Evolutionary conservation across 1,140 invertebrate species (phyloP).

Genomic region (Conopomorpha cramerella): DNA sequence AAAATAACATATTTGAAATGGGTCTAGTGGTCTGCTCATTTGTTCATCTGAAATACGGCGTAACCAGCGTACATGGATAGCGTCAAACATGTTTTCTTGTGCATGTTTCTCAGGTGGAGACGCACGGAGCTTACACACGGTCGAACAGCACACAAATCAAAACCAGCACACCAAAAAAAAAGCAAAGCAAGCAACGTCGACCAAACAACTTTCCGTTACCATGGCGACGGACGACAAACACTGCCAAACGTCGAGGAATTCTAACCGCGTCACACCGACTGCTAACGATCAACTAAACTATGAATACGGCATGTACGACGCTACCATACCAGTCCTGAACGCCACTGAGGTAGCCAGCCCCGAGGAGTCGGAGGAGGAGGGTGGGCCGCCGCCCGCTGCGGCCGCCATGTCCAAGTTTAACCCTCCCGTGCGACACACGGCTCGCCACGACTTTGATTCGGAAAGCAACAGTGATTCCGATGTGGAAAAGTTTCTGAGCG

Average conservation of each 20-base stretch:
- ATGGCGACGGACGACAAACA: conserved; percentile 45
- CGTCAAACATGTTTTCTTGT: too few species aligned
- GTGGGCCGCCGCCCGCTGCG: too few species aligned
- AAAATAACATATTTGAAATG: too few species aligned
- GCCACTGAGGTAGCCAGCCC: conserved; percentile 41
- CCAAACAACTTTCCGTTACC: conserved; percentile 14
- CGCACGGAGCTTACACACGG: too few species aligned
- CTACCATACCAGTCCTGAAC: conserved; percentile 31
- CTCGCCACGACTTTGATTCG: conserved; percentile 39
- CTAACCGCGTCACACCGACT: conserved; percentile 8
- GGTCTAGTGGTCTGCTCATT: too few species aligned
- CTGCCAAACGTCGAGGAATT: conserved; percentile 39
- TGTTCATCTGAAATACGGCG: too few species aligned
- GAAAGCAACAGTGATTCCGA: conserved; percentile 34
- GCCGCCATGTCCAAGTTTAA: conserved; percentile 41
- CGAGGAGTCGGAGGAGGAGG: conserved; percentile 19
- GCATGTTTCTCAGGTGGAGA: too few species aligned
- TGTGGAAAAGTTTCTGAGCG: conserved; percentile 26
- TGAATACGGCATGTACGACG: conserved; percentile 34
- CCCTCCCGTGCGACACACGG: conserved; percentile 31
- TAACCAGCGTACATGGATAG: too few species aligned
- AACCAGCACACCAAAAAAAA: background rate
- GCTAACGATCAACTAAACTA: background rate
- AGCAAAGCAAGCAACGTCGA: conserved; percentile 1
- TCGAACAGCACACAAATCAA: too few species aligned